phyloP scores from a whole-genome alignment of 2,888 invertebrate genomes.

The Hedychridium roseum region DNA sequence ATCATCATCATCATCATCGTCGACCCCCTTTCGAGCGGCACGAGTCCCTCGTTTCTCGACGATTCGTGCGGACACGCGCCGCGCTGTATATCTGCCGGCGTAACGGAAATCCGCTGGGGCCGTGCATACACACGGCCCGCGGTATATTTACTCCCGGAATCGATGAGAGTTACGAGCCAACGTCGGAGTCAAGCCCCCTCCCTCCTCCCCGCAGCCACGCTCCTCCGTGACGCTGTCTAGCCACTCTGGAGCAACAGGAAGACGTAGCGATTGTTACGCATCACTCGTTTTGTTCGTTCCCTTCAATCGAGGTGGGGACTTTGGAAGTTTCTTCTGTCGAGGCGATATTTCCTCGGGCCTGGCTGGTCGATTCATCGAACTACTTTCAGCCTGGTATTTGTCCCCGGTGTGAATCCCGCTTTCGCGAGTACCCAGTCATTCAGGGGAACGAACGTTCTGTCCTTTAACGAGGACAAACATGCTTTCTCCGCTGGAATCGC shows the following conservation, averaged over 20 bases:
- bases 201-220: not conserved
- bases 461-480: too few relatives aligned
- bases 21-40: not conserved
- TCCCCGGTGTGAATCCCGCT: too few relatives aligned
- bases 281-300: too few relatives aligned
- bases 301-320: too few relatives aligned
- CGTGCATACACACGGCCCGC: conserved; percentile 33
- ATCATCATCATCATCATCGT: not conserved
- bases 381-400: too few relatives aligned
- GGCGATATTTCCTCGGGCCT: too few relatives aligned
- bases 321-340: too few relatives aligned
- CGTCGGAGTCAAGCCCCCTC: conserved; percentile 14
- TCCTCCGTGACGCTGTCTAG: not conserved
- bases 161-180: conserved; percentile 47
- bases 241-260: too few relatives aligned
- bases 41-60: not conserved
- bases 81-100: conserved; percentile 32
- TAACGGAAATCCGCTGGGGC: conserved; percentile 45
- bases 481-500: conserved; percentile 17
- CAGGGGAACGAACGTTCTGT: too few relatives aligned
- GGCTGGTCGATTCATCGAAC: too few relatives aligned
- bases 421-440: too few relatives aligned
- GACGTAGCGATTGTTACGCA: too few relatives aligned
- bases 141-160: conserved; percentile 46
- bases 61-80: conserved; percentile 23